Evolutionary conservation across 2,113 vertebrate species (phyloP).

Genomic region (Lates calcarifer): DNA sequence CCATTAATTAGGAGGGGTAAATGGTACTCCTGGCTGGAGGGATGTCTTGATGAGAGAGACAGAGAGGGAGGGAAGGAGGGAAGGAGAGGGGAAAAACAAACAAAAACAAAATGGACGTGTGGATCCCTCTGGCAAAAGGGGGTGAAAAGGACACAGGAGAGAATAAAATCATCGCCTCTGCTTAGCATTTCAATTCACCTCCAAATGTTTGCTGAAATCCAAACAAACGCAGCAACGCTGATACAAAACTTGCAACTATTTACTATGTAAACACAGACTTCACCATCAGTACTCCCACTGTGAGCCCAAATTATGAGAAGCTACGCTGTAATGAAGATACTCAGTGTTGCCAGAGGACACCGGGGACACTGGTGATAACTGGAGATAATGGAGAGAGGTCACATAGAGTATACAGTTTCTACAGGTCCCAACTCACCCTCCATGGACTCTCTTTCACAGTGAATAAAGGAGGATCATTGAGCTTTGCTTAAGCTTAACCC

Average conservation of each 20-base stretch:
- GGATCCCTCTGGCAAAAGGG: conserved; percentile 21
- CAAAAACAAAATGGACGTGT: conserved; percentile 18
- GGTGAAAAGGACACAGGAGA: conserved; percentile 44
- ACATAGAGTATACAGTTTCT: neutral
- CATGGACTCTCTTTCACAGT: neutral
- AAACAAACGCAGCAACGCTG: neutral
- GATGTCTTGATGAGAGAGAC: conserved; percentile 52
- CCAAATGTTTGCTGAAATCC: conserved; percentile 16
- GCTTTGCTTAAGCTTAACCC: neutral
- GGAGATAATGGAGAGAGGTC: neutral
- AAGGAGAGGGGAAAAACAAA: neutral
- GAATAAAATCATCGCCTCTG: conserved; percentile 22
- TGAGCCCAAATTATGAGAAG: neutral
- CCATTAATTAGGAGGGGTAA: conserved; percentile 77
- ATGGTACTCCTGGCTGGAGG: conserved; percentile 64
- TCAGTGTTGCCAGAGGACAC: neutral
- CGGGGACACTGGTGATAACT: neutral
- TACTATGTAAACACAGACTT: conserved; percentile 12
- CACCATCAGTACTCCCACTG: neutral
- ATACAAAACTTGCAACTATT: neutral
- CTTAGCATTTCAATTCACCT: conserved; percentile 27
- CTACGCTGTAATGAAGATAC: conserved; percentile 17
- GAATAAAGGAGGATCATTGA: neutral
- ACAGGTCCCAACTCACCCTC: neutral
- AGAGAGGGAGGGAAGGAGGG: neutral